These are phyloP conservation scores for Mobula birostris DNA, from an alignment of 2,113 vertebrate species.

Conservation along the genomic window DNA sequence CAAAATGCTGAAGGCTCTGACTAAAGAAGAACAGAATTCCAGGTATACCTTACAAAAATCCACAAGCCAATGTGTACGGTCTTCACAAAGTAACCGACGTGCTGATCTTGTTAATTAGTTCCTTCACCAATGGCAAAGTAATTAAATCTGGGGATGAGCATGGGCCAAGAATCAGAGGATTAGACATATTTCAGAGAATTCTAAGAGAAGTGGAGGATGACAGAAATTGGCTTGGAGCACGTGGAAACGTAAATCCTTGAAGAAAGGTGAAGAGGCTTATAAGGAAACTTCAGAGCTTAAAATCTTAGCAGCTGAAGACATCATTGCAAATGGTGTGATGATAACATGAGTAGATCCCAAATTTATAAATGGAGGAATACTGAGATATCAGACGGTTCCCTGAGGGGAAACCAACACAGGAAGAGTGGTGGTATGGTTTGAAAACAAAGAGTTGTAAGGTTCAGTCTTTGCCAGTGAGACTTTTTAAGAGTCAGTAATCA, in stretches of 20 bases:
- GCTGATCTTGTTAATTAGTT: not conserved
- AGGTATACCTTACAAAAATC: not conserved
- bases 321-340: not conserved
- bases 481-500: not conserved
- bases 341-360: not conserved
- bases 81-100: not conserved
- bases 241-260: no score
- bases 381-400: not conserved
- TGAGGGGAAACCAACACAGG: not conserved
- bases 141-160: no score
- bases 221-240: no score
- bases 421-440: not conserved
- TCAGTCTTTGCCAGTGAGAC: not conserved
- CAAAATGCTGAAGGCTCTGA: no score
- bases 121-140: no score
- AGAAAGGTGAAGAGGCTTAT: not conserved
- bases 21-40: no score
- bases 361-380: not conserved
- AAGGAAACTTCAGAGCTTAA: not conserved
- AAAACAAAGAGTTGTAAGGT: not conserved
- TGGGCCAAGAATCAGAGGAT: no score
- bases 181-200: no score
- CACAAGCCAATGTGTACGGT: not conserved
- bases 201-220: no score
- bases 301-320: not conserved